Base-by-base conservation (phyloP, 1,140 invertebrate species). In the Maniola jurtina region DNA sequence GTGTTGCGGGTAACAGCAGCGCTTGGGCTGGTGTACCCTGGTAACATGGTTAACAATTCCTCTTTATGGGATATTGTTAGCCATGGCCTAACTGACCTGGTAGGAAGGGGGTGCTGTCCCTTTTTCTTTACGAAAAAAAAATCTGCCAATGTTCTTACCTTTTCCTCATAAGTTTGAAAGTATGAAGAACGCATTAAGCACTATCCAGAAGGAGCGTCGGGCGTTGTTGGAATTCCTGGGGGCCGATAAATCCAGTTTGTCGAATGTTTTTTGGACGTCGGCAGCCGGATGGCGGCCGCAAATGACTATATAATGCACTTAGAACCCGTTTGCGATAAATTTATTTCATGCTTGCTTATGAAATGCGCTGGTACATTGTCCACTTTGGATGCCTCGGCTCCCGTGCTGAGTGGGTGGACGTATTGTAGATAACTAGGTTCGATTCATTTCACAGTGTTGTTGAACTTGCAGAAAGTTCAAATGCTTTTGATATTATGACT, bases 221-320 rank as follows among this genome's bases (percentile, higher is more conserved):
- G 64, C 64, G 45, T 15, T 54, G 48, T 61, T 56, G 58, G 60
- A 58, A 67, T 71, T 66, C 70, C 65, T 45, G 38, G 61, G 48
- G 33, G 34, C 35, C 60, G 58, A 75, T 75, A 70, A 75, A 75
- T 75, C 72, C 72, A 56, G 72, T 75, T 75, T 72, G 66, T 58
- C 55, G 63, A 66, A 40, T 42, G 58, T 72, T 72, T 72, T 72
- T 72, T 72, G 73, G 66, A 52, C 36, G 57, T 69, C 66, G 54
- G 64, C 54, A 72, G 66, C 61, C 47, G 73, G 64, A 69, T 70
- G 61, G 67, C 67, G 50, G 52, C 68, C 70, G 65, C 73, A 75
- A 75, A 75, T 75, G 70, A 75, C 70, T 75, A 69, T 72, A 75
- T 72, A 75, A 75, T 75, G 70, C 66, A 61, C 65, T 71, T 62